A percentile compares a stretch with the other conserved stretches of the same genome.
These are phyloP conservation scores for Vulpes vulpes DNA, from an alignment of 2,113 vertebrate genomes.

Conservation along the genomic window DNA sequence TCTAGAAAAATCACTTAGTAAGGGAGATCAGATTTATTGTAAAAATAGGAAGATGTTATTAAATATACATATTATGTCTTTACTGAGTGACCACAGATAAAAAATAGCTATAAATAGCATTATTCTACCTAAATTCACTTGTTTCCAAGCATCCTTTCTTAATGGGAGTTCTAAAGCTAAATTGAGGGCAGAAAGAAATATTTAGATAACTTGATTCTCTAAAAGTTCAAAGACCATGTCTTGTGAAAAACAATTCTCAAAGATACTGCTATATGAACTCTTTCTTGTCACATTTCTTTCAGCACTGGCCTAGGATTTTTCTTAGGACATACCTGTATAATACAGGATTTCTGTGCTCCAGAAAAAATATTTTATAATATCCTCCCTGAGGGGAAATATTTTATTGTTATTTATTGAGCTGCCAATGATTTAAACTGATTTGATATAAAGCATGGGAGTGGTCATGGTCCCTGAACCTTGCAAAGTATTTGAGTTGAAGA, in stretches of 20 bases:
- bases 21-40: neutral
- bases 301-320: neutral
- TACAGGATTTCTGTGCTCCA: slow-evolving; percentile 17
- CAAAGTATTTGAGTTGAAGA: slow-evolving; percentile 43
- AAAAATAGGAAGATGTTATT: neutral
- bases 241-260: slow-evolving; percentile 41
- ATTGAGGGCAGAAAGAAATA: slow-evolving; percentile 1
- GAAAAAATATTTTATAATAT: slow-evolving; percentile 58
- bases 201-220: neutral
- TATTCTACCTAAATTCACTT: neutral
- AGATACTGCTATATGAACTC: neutral
- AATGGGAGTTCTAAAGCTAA: neutral
- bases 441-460: slow-evolving; percentile 30
- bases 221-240: neutral
- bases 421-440: neutral
- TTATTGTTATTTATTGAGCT: slow-evolving; percentile 64
- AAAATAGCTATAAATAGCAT: neutral
- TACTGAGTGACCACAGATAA: neutral
- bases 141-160: neutral
- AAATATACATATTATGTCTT: neutral
- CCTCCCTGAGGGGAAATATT: neutral
- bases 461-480: neutral
- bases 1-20: neutral
- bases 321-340: neutral
- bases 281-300: slow-evolving; percentile 46